Conservation (phyloP, 2,888 invertebrate species). For the Callyntrura guangdongensis region DNA sequence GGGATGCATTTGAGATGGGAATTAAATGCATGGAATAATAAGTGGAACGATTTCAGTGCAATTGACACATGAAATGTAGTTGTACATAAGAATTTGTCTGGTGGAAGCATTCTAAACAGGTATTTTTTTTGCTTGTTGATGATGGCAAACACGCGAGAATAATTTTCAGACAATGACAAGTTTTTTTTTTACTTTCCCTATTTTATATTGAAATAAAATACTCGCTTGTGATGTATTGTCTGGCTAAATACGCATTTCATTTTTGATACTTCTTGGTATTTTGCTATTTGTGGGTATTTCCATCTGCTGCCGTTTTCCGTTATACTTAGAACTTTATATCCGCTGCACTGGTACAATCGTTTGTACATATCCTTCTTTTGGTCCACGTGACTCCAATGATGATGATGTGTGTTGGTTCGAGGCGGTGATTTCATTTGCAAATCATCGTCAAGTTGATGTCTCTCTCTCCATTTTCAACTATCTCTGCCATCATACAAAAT, state of each 20-base stretch:
- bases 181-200: too few species aligned
- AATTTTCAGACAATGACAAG: background rate
- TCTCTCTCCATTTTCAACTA: background rate
- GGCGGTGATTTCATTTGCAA: slow-evolving; percentile 2
- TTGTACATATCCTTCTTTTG: too few species aligned
- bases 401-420: background rate
- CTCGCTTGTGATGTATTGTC: too few species aligned
- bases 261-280: too few species aligned
- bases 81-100: too few species aligned
- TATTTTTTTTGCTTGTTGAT: too few species aligned
- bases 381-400: too few species aligned
- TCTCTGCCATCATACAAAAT: background rate
- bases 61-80: background rate
- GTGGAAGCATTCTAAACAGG: too few species aligned
- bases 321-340: background rate
- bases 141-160: too few species aligned
- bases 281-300: background rate
- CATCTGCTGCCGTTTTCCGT: background rate
- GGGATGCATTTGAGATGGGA: background rate
- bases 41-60: slow-evolving; percentile 3
- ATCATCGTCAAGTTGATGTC: background rate
- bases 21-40: background rate
- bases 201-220: background rate
- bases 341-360: background rate
- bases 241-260: background rate